Evolutionary conservation across 1,140 invertebrate species (phyloP), one percentile per base, ranked within the genome.

Genomic region (Rhyzopertha dominica): DNA sequence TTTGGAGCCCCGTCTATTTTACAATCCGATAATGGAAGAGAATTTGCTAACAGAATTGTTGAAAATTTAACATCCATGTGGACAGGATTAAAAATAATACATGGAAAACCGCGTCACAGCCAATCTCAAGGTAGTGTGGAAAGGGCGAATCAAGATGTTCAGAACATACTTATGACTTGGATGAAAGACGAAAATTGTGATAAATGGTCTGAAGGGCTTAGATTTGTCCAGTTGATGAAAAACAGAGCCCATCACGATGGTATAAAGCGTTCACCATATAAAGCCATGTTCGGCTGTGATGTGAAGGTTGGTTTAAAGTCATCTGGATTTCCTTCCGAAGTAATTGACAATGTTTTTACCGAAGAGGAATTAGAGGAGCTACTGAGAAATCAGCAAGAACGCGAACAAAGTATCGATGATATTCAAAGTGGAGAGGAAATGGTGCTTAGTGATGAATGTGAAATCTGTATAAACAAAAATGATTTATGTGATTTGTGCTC

Each of bases 91-190:
- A 50, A 50, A 40, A 46, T 50, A n/a, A 30, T 50, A 13, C 35
- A 46, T 23, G 48, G 25, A 26, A 45, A 46, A 36, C 20, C 43
- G 5, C 31, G 56, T 8, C 58, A 63, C 29, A 56, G 42, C 32
- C 56, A 56, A 31, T 43, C 22, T 26, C 57, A 57, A 55, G 47
- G 43, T 25, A 51, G 20, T 30, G 57, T 59, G 8, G 53, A 64
- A 40, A 34, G 56, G 5, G 54, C 56, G 1, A 66, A 66, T 43
- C 59, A 62, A 40, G 57, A 65, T 35, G 54, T 66, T 23, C 47
- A 69, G 43, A 62, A 68, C 24, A 66, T 67, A 49, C 16, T 65
- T 14, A 19, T 10, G 22, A 19, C 60, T 8, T 68, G 61, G 65
- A 43, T 66, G 56, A 16, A 53, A 41, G 36, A 51, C 8, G 57